Evolutionary conservation across 1,140 invertebrate genomes (phyloP), one percentile per base, ranked within the genome.

Genomic region (Matsumurasca onukii): DNA sequence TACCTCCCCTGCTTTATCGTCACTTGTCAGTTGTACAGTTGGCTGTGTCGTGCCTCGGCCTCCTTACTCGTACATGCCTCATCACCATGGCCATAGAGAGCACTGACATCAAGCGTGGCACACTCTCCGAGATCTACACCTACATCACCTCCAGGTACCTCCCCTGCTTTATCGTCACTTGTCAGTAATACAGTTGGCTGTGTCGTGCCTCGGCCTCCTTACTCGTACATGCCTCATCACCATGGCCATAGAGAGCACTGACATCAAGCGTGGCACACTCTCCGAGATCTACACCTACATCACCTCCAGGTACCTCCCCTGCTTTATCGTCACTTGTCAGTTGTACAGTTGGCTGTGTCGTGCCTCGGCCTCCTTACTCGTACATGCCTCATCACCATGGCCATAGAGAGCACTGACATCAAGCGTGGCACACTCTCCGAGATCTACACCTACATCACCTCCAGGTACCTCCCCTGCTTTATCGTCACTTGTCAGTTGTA

Each of bases 211-310:
- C 48, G 75, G 62, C 74, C 75, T 0, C 74, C 75, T 24, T 76
- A 73, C 61, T 76, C 75, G 1, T 76, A 76, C 66, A 75, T 76
- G 2, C 12, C 65, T 76, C 1, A 76, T 76, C 27, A 66, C 75
- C 0, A 76, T 77, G 75, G 76, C 76, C 17, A 77, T 77, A 31
- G 63, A 77, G 59, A 61, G 65, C 29, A 69, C 68, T 64, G 79
- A 85, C 0, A 83, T 88, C 17, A 92, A 95, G 76, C 83, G 89
- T 63, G 89, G 96, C 0, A 98, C 96, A 0, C 83, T 99, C n/a
- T 93, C 90, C 71, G 95, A 97, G 77, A 98, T 99, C 68, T 98
- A 99, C 79, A 83, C 89, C 55, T 98, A 90, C 79, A 95, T 95
- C 73, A 93, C 89, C 66, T 85, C 84, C 13, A 88, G 89, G 71